Percentiles rank a stretch among this genome's conserved stretches.
Evolutionary conservation across 1,140 invertebrate species (phyloP).

Genomic region (Leptestheria dahalacensis): DNA sequence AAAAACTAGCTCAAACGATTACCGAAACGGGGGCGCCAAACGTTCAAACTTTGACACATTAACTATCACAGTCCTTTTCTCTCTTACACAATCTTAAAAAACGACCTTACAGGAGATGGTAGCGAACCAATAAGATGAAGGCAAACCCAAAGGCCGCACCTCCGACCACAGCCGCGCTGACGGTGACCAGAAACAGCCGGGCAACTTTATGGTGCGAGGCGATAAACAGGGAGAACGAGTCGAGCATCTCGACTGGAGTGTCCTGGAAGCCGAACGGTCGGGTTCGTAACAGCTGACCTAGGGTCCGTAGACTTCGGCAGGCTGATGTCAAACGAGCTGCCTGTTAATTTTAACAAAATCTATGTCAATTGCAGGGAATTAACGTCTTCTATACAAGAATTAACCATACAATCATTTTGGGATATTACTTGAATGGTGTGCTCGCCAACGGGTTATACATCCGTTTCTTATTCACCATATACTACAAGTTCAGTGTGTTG

Average conservation of each 20-base stretch:
- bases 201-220: conserved; percentile 8
- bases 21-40: too few relatives aligned
- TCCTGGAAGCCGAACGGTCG: conserved; percentile 15
- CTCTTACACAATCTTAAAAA: too few relatives aligned
- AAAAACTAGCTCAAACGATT: too few relatives aligned
- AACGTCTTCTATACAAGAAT: too few relatives aligned
- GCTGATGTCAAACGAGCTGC: conserved; percentile 8
- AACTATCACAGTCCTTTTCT: neutral
- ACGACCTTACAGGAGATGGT: neutral
- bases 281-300: neutral
- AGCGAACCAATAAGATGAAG: neutral
- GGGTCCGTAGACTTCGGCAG: neutral
- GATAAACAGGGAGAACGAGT: conserved; percentile 10
- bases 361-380: too few relatives aligned
- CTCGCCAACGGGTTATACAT: too few relatives aligned
- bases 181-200: conserved; percentile 3
- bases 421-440: too few relatives aligned
- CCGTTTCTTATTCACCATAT: too few relatives aligned
- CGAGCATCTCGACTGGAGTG: conserved; percentile 1
- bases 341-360: neutral
- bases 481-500: too few relatives aligned
- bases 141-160: conserved; percentile 5
- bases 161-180: neutral
- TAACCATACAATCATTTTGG: too few relatives aligned
- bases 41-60: neutral